Percentiles rank a stretch among this genome's conserved stretches.
phyloP scores from a whole-genome alignment of 2,888 invertebrate species.

The Enchytraeus crypticus region DNA sequence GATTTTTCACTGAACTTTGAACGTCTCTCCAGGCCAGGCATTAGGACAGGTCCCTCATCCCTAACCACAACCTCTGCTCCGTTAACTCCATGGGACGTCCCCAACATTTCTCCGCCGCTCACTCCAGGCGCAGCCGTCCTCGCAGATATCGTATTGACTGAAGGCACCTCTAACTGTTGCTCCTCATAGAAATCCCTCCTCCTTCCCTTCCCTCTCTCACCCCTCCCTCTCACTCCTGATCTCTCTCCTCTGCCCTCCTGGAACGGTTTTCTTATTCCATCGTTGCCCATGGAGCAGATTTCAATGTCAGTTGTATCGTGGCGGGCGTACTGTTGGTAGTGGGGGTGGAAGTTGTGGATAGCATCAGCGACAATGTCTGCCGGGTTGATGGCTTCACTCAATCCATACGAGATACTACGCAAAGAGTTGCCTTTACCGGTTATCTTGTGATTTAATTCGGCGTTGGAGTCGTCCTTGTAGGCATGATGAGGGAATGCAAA shows the following conservation, averaged over 20 bases:
- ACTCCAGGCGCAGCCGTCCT: not conserved
- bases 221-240: too few relatives aligned
- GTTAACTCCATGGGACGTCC: not conserved
- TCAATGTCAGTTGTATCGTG: not conserved
- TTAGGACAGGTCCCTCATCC: too few relatives aligned
- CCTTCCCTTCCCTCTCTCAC: not conserved
- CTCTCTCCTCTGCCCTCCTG: too few relatives aligned
- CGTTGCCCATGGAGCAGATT: not conserved
- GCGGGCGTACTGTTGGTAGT: conserved; percentile 64
- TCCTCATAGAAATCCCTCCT: not conserved
- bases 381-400: conserved; percentile 62
- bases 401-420: conserved; percentile 96
- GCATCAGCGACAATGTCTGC: conserved; percentile 88
- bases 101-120: not conserved
- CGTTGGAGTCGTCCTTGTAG: conserved; percentile 21
- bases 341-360: conserved; percentile 94
- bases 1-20: not conserved
- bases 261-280: not conserved
- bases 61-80: too few relatives aligned
- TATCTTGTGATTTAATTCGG: not conserved
- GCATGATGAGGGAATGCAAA: conserved; percentile 77
- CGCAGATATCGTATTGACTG: not conserved
- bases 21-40: not conserved
- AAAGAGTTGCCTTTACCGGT: conserved; percentile 64
- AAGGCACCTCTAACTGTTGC: not conserved